These are phyloP conservation scores for Luscinia megarhynchos DNA, from an alignment of 2,797 vertebrate species.

Conservation along the genomic window DNA sequence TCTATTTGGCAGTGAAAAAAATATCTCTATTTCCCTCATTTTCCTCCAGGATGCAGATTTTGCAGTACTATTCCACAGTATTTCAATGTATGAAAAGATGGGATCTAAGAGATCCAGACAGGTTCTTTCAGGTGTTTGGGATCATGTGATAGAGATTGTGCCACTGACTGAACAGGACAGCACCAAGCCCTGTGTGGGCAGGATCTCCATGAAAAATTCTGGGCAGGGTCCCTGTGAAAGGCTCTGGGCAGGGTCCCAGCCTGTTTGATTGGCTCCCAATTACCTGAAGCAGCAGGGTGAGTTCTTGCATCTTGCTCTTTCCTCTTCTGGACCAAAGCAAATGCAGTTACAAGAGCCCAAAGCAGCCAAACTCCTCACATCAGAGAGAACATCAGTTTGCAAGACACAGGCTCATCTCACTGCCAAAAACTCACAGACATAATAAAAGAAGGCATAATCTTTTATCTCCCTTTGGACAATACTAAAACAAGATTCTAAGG, in stretches of 20 bases:
- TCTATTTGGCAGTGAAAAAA: background rate
- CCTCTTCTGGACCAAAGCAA: background rate
- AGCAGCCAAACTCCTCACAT: background rate
- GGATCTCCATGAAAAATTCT: background rate
- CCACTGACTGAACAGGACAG: background rate
- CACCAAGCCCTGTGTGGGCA: background rate
- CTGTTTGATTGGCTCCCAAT: background rate
- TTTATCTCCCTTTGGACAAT: background rate
- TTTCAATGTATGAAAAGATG: background rate
- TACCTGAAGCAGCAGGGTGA: background rate
- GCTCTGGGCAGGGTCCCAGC: background rate
- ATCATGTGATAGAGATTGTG: background rate
- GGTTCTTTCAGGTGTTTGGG: background rate
- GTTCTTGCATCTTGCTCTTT: background rate
- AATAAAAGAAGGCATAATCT: background rate
- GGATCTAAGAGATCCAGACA: background rate
- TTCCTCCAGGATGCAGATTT: background rate
- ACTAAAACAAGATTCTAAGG: background rate
- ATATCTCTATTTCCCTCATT: background rate
- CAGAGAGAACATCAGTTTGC: background rate
- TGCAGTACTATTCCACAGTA: background rate
- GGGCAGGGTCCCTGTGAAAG: background rate
- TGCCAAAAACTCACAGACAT: background rate
- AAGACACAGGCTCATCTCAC: background rate
- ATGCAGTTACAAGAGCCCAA: background rate